Conservation (phyloP, 2,113 vertebrate genomes). For the Callorhinus ursinus region DNA sequence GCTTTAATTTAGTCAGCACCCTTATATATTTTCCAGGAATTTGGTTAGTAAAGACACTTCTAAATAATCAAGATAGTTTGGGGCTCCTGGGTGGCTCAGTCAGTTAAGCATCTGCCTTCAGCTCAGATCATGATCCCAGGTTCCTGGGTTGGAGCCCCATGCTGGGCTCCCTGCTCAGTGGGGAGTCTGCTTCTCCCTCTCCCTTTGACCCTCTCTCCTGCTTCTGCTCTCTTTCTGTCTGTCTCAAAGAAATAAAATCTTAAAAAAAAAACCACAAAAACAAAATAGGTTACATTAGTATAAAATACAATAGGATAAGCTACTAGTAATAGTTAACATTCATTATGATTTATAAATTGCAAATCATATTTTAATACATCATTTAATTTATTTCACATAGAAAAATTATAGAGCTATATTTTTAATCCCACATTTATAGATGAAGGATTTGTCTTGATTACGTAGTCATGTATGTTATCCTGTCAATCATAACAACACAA, state of each 20-base stretch:
- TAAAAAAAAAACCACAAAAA: neutral
- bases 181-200: neutral
- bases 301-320: neutral
- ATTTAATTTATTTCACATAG: neutral
- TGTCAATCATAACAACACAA: neutral
- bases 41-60: slow-evolving; percentile 16
- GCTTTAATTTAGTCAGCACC: slow-evolving; percentile 19
- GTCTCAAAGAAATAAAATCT: neutral
- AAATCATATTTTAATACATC: neutral
- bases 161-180: neutral
- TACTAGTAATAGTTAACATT: neutral
- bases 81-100: neutral
- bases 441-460: neutral
- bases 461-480: neutral
- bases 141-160: neutral
- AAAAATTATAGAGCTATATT: neutral
- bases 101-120: neutral
- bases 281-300: neutral
- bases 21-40: neutral
- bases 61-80: neutral
- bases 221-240: neutral
- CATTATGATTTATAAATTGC: neutral
- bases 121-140: neutral
- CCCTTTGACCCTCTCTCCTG: neutral
- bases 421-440: neutral